A percentile compares a stretch with the other conserved stretches of the same genome.
Conservation (phyloP, 2,888 invertebrate species). For the Hypselothyrea guttata region DNA sequence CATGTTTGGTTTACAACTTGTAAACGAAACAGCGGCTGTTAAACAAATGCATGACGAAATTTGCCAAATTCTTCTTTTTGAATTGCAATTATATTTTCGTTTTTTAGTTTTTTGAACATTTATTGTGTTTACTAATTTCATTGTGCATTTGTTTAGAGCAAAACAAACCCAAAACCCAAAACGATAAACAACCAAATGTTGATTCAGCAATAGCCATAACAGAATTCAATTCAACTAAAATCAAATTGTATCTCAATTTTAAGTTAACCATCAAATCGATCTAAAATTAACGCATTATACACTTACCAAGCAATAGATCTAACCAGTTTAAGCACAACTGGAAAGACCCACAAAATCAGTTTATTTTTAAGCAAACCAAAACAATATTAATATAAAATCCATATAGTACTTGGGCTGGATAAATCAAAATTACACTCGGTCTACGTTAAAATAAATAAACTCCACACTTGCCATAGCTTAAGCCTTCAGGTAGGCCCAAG, state of each 20-base stretch:
- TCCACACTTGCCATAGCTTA: slow-evolving; percentile 34
- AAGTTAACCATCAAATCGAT: slow-evolving; percentile 2
- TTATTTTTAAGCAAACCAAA: slow-evolving; percentile 25
- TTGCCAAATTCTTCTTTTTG: slow-evolving; percentile 3
- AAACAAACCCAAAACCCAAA: slow-evolving; percentile 12
- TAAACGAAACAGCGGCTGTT: slow-evolving; percentile 1
- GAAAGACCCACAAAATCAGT: slow-evolving; percentile 18
- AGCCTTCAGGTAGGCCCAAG: slow-evolving; percentile 24
- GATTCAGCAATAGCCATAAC: slow-evolving; percentile 43
- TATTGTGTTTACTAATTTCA: slow-evolving; percentile 31
- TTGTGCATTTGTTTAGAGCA: slow-evolving; percentile 49
- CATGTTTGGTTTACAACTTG: slow-evolving; percentile 19
- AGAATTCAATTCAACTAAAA: slow-evolving; percentile 21
- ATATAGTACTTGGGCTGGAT: slow-evolving; percentile 22
- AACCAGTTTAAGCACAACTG: slow-evolving; percentile 29
- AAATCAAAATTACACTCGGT: slow-evolving; percentile 11
- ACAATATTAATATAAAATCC: too few relatives aligned
- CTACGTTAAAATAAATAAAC: slow-evolving; percentile 3
- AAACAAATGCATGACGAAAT: slow-evolving; percentile 49
- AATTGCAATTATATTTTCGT: background rate
- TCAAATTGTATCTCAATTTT: slow-evolving; percentile 2
- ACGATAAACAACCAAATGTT: slow-evolving; percentile 35
- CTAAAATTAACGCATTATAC: slow-evolving; percentile 7
- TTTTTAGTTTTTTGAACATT: slow-evolving; percentile 7
- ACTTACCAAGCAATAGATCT: slow-evolving; percentile 41